Conservation (phyloP, 2,888 invertebrate species). For the Zaprionus obscuricornis region DNA sequence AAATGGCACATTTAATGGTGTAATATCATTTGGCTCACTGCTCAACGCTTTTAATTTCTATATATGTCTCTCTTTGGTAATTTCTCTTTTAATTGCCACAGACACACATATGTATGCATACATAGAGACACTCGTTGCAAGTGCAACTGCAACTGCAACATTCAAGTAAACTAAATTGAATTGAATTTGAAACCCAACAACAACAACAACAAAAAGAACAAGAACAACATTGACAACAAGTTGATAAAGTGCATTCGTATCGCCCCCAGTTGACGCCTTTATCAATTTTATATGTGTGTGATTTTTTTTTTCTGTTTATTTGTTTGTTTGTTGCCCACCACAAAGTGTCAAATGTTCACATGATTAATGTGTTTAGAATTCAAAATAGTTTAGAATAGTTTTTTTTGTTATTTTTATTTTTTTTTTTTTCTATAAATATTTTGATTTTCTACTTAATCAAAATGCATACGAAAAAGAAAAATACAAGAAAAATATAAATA, state of each 20-base stretch:
- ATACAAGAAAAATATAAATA: conserved; percentile 36
- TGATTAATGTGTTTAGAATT: conserved; percentile 63
- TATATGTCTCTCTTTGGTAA: conserved; percentile 69
- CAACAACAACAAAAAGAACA: conserved; percentile 10
- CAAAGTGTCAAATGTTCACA: conserved; percentile 56
- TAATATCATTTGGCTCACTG: conserved; percentile 68
- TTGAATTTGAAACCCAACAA: neutral
- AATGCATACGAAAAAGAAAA: conserved; percentile 48
- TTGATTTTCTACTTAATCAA: conserved; percentile 71
- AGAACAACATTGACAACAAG: conserved; percentile 39
- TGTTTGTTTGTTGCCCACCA: conserved; percentile 51
- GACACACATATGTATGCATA: too few relatives aligned
- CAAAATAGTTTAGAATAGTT: too few relatives aligned
- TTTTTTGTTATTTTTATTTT: too few relatives aligned
- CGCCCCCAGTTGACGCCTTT: conserved; percentile 67
- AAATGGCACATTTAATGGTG: conserved; percentile 78
- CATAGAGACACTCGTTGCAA: conserved; percentile 9
- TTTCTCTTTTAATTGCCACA: conserved; percentile 61
- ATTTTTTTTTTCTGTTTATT: too few relatives aligned
- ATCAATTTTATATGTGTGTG: conserved; percentile 65
- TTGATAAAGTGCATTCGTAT: conserved; percentile 65
- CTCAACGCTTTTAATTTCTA: conserved; percentile 74
- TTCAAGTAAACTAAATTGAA: conserved; percentile 12
- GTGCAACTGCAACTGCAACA: conserved; percentile 19
- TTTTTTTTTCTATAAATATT: conserved; percentile 5